These are phyloP conservation scores for Prenolepis imparis DNA, from an alignment of 2,888 invertebrate species.

Conservation along the genomic window DNA sequence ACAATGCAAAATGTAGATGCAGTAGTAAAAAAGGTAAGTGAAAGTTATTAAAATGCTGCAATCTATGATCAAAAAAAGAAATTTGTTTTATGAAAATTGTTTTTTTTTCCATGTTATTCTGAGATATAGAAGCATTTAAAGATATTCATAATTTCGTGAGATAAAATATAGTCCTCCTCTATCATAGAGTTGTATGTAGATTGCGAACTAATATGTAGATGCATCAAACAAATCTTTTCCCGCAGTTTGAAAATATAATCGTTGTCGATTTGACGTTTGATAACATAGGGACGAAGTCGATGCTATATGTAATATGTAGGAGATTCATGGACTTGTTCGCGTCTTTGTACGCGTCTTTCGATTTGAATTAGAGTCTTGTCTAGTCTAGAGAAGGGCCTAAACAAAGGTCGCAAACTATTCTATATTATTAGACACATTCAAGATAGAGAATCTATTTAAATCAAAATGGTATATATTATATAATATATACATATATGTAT, in stretches of 20 bases:
- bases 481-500: slow-evolving; percentile 68
- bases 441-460: slow-evolving; percentile 80
- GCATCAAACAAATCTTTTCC: slow-evolving; percentile 29
- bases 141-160: slow-evolving; percentile 28
- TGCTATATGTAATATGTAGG: not conserved
- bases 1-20: not conserved
- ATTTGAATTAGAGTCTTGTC: slow-evolving; percentile 66
- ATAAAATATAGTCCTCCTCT: slow-evolving; percentile 55
- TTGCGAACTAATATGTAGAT: slow-evolving; percentile 33
- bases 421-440: slow-evolving; percentile 67
- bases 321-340: slow-evolving; percentile 41
- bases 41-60: not conserved
- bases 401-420: slow-evolving; percentile 61
- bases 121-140: not conserved
- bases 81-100: not conserved
- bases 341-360: slow-evolving; percentile 25
- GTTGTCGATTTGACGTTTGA: slow-evolving; percentile 29
- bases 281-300: slow-evolving; percentile 17
- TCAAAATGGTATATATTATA: slow-evolving; percentile 68
- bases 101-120: not conserved
- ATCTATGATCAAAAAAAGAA: too few relatives aligned
- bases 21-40: not conserved
- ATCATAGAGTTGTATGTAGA: slow-evolving; percentile 51
- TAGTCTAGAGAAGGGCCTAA: slow-evolving; percentile 74
- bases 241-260: not conserved